phyloP scores from a whole-genome alignment of 2,888 invertebrate species.

The Nasonia oneida region DNA sequence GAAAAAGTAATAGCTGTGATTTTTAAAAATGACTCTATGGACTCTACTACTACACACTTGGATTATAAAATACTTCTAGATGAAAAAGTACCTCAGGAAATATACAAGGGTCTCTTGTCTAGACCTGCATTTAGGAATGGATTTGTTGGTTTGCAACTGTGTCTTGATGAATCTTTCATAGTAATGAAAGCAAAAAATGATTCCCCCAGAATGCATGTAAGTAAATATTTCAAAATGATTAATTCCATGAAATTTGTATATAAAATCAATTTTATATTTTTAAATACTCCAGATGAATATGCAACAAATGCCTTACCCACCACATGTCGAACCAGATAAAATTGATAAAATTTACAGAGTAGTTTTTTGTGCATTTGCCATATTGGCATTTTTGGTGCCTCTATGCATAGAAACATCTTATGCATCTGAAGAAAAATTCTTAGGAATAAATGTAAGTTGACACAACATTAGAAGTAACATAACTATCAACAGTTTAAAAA shows the following conservation, averaged over 20 bases:
- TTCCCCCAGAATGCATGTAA: conserved; percentile 31
- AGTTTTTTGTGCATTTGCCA: conserved; percentile 65
- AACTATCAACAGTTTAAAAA: background rate
- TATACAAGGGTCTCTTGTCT: background rate
- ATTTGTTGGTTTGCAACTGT: conserved; percentile 46
- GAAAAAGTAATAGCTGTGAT: conserved; percentile 66
- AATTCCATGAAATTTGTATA: background rate
- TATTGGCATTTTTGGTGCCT: conserved; percentile 69
- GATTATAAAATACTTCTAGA: conserved; percentile 68
- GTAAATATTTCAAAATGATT: conserved; percentile 8
- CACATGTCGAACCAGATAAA: conserved; percentile 63
- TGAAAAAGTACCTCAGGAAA: conserved; percentile 50
- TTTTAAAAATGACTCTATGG: conserved; percentile 62
- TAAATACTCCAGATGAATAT: conserved; percentile 65
- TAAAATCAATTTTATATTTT: background rate
- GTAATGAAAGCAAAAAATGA: conserved; percentile 23
- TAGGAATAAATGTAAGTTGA: conserved; percentile 71
- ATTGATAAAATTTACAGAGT: conserved; percentile 62
- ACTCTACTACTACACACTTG: conserved; percentile 60
- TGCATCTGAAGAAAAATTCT: conserved; percentile 70
- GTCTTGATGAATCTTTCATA: conserved; percentile 44
- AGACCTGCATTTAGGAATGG: background rate
- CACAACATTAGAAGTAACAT: background rate
- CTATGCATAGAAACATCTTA: conserved; percentile 70
- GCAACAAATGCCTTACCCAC: conserved; percentile 72